Evolutionary conservation across 64 coral and sea anemone species (phyloP).

Genomic region (Acropora yongei): DNA sequence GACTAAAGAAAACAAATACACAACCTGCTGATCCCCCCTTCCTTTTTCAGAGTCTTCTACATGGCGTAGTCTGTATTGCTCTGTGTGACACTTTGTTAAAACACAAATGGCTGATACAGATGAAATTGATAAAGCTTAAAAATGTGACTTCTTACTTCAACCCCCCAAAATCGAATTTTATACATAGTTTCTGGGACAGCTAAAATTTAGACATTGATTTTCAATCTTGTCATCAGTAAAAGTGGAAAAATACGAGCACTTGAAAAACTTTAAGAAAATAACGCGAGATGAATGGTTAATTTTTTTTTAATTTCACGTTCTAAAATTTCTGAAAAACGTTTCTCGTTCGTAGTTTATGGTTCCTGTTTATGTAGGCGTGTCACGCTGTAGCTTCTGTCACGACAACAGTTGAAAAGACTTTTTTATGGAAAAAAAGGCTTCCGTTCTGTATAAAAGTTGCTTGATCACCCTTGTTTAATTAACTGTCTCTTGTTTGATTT

Average conservation of each 20-base stretch:
- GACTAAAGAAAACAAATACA: not conserved
- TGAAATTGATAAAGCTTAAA: not conserved
- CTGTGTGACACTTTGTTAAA: not conserved
- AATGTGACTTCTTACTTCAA: not conserved
- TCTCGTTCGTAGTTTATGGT: not conserved
- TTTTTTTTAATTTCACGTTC: constrained; percentile 1
- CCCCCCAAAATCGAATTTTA: not conserved
- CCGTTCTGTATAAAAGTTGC: constrained; percentile 2
- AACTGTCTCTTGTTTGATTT: not conserved
- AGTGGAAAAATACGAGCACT: constrained; percentile 14
- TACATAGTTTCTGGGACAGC: not conserved
- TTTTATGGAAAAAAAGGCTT: not conserved
- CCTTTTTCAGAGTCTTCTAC: not conserved
- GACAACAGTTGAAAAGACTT: not conserved
- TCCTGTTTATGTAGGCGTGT: not conserved
- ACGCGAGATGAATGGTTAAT: constrained; percentile 8
- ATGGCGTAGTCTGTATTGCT: not conserved
- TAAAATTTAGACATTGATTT: not conserved
- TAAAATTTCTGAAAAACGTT: constrained; percentile 17
- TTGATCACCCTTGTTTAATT: not conserved
- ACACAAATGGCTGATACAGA: constrained; percentile 3
- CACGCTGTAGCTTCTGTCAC: not conserved
- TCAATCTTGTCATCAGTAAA: constrained; percentile 19
- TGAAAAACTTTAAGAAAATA: not conserved
- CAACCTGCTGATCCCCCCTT: not conserved